These are phyloP conservation scores for Empidonax traillii DNA, from an alignment of 2,113 vertebrate species.

Conservation along the genomic window DNA sequence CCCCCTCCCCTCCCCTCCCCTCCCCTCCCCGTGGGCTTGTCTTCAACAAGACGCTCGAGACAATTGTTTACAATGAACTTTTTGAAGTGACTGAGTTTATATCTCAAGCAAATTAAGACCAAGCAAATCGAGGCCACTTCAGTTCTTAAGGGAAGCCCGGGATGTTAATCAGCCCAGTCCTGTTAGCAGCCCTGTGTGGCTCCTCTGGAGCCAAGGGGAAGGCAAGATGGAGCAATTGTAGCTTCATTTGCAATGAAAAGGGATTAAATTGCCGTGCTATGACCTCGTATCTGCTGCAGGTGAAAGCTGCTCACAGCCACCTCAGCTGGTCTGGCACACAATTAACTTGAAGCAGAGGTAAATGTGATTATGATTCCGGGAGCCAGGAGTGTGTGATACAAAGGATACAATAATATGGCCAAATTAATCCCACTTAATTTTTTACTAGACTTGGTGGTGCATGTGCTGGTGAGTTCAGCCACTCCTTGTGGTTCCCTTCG, in stretches of 20 bases:
- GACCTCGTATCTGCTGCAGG: background rate
- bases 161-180: background rate
- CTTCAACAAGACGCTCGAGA: background rate
- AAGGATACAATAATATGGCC: background rate
- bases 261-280: background rate
- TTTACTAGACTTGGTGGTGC: background rate
- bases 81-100: background rate
- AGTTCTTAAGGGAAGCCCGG: background rate
- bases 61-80: background rate
- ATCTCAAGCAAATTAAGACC: constrained; percentile 11
- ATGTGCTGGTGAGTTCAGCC: background rate
- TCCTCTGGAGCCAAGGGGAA: background rate
- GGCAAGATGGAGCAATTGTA: background rate
- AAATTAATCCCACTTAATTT: background rate
- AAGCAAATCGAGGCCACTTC: background rate
- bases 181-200: background rate
- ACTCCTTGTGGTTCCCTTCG: background rate
- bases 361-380: background rate
- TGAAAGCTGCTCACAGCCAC: background rate
- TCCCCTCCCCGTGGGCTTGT: background rate
- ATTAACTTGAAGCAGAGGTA: background rate
- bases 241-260: background rate
- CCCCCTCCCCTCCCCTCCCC: no score
- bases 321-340: background rate
- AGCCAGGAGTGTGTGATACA: background rate